Conservation (phyloP, 1,140 invertebrate species). For the Pantala flavescens region DNA sequence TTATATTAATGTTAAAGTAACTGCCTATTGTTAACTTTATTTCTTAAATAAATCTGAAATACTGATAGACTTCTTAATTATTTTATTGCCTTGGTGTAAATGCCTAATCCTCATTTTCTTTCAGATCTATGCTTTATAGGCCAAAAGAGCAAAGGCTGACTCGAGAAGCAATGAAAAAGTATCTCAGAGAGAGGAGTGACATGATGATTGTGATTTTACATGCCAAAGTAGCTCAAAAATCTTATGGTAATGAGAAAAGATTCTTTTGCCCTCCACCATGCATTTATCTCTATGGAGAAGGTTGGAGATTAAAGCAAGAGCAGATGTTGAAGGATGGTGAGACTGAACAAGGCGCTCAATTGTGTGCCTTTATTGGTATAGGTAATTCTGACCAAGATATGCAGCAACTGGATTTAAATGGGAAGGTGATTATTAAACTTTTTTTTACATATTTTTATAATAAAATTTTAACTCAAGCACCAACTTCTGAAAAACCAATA, state of each 20-base stretch:
- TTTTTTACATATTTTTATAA: not conserved
- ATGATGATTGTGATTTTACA: slow-evolving; percentile 96
- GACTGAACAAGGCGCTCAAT: slow-evolving; percentile 76
- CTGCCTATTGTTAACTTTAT: no score
- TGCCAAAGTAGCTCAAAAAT: slow-evolving; percentile 98
- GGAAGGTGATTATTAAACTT: slow-evolving; percentile 39
- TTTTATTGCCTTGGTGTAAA: no score
- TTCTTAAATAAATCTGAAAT: no score
- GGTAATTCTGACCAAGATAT: slow-evolving; percentile 98
- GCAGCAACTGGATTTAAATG: slow-evolving; percentile 94
- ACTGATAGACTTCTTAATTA: no score
- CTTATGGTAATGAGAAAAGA: slow-evolving; percentile 98
- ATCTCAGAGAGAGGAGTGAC: slow-evolving; percentile 85
- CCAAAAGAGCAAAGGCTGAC: slow-evolving; percentile 76
- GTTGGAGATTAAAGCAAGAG: slow-evolving; percentile 84
- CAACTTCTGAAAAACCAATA: no score
- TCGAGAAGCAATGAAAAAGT: slow-evolving; percentile 91
- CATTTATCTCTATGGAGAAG: slow-evolving; percentile 95
- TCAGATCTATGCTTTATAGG: slow-evolving; percentile 52
- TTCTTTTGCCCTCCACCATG: slow-evolving; percentile 99
- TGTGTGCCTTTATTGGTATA: slow-evolving; percentile 98
- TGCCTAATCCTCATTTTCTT: slow-evolving; percentile 10
- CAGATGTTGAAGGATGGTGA: slow-evolving; percentile 81
- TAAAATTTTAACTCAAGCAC: no score
- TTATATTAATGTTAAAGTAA: not conserved